phyloP scores from a whole-genome alignment of 2,797 vertebrate genomes.

The Buphagus erythrorhynchus region DNA sequence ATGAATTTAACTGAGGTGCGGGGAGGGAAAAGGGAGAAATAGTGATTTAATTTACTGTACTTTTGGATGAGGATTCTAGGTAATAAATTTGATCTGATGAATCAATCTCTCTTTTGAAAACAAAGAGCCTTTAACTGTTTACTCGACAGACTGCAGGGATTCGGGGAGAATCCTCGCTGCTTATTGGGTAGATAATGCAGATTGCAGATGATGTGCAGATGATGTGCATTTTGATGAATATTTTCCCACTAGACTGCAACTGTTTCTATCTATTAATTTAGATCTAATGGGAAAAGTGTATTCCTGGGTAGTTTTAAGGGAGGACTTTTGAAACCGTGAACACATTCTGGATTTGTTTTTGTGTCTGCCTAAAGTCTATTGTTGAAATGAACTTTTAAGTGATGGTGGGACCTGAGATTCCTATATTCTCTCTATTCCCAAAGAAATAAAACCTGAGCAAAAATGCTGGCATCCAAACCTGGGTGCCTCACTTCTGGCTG shows the following conservation, averaged over 20 bases:
- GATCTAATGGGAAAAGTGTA: slow-evolving; percentile 59
- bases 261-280: slow-evolving; percentile 68
- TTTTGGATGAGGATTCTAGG: slow-evolving; percentile 47
- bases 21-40: slow-evolving; percentile 11
- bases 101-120: slow-evolving; percentile 61
- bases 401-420: background rate
- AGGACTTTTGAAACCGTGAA: background rate
- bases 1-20: background rate
- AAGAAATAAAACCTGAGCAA: background rate
- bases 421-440: background rate
- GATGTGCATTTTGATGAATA: slow-evolving; percentile 68
- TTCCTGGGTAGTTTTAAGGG: slow-evolving; percentile 44
- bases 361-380: background rate
- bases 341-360: background rate
- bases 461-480: accelerated
- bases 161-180: slow-evolving; percentile 23
- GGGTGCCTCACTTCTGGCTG: background rate
- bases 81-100: slow-evolving; percentile 63
- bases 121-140: slow-evolving; percentile 72
- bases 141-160: slow-evolving; percentile 53
- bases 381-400: background rate
- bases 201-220: slow-evolving; percentile 67
- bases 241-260: slow-evolving; percentile 67
- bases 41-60: slow-evolving; percentile 8
- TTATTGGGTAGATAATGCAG: slow-evolving; percentile 54